A percentile compares a stretch with the other conserved stretches of the same genome.
phyloP scores from a whole-genome alignment of 2,113 vertebrate species.

The Austrofundulus limnaeus region DNA sequence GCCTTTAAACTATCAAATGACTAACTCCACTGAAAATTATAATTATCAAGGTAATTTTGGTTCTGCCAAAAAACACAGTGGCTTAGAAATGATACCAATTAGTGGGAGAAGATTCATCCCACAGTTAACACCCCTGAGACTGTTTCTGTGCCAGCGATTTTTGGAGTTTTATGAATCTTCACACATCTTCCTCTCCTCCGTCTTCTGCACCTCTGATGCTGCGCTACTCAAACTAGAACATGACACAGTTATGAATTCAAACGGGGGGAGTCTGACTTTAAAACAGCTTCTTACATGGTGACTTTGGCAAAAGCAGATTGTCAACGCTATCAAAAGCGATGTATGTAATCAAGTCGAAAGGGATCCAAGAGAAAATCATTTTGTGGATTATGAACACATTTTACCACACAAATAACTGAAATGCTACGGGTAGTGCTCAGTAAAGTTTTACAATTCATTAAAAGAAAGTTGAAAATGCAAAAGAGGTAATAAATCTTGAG shows the following conservation, averaged over 20 bases:
- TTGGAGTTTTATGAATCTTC: constrained; percentile 55
- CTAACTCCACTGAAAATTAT: constrained; percentile 34
- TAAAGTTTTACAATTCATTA: neutral
- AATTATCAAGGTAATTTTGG: constrained; percentile 57
- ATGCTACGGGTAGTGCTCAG: neutral
- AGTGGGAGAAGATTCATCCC: constrained; percentile 46
- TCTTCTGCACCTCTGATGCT: constrained; percentile 32
- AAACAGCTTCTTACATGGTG: constrained; percentile 11
- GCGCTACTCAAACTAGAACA: constrained; percentile 12
- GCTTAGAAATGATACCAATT: constrained; percentile 50
- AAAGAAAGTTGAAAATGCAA: no score
- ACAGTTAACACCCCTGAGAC: constrained; percentile 59
- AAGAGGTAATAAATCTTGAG: no score
- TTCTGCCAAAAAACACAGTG: constrained; percentile 27
- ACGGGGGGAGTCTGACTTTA: constrained; percentile 11
- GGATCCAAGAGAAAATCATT: neutral
- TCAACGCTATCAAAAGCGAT: neutral
- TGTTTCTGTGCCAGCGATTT: constrained; percentile 46
- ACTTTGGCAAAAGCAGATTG: neutral
- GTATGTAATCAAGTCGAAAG: neutral
- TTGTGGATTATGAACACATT: neutral
- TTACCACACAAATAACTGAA: neutral
- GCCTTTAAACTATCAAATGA: constrained; percentile 38
- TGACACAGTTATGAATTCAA: constrained; percentile 16
- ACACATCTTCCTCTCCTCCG: constrained; percentile 39